Base-by-base conservation (phyloP, 53 echinoderm and acorn worm genomes). In the Echinarachnius parma region DNA sequence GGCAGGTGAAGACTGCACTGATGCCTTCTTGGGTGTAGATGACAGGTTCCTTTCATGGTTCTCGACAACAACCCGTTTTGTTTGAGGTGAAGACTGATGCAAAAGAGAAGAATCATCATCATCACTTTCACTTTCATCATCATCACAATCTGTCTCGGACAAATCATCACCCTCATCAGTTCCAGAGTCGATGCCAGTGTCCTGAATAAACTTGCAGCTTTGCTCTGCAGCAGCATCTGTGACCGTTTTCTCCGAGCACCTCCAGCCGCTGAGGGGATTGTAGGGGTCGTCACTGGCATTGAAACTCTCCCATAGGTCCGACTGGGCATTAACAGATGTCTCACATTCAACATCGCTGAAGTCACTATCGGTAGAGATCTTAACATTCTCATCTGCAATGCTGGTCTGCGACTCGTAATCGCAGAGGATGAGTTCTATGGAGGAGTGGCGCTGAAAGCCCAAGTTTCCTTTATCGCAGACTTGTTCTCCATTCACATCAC, bases 121-220 rank as follows among this genome's bases (percentile, higher is more conserved):
- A 16, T 72, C 39, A 9, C 25, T 57, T 9, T 57, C 56, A 19
- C 37, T 57, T 3, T 57, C 34, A 34, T 72, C 74, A 18, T 56
- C 74, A 72, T 72, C 74, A n/a, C 53, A 33, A 19, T 72, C 74
- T 5, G 74, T 44, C 16, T 72, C 56, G 23, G 74, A 56, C 74
- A 34, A 56, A 16, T 54, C 54, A 52, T 72, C 74, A 1, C 74
- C 74, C 42, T 72, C 74, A 34, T 72, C 74, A 3, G 74, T 72
- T 5, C 74, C 74, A 16, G 74, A 72, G 42, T 72, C 74, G 2
- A 42, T 23, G 27, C 56, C 50, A 20, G n/a, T n/a, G 28, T 47
- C 47, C 10, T 4, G 29, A 19, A 52, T n/a, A n/a, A n/a, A n/a
- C n/a, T n/a, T n/a, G n/a, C n/a, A 9, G 7, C 7, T 39, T 13